These are phyloP conservation scores for Diorhabda elongata DNA, from an alignment of 1,140 invertebrate species.

Conservation along the genomic window DNA sequence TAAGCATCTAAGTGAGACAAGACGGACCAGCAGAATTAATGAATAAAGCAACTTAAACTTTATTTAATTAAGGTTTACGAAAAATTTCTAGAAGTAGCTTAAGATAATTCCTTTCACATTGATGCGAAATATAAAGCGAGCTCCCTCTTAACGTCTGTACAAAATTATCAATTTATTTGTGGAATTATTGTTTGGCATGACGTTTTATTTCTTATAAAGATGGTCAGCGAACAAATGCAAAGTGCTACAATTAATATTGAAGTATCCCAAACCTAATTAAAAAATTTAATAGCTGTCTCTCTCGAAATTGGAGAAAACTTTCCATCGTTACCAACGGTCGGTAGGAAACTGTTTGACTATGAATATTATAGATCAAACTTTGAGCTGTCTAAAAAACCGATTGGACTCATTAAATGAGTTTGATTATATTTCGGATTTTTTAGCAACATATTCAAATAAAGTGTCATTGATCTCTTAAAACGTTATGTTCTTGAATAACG, in stretches of 20 bases:
- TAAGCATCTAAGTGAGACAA: conserved; percentile 26
- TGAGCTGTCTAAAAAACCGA: conserved; percentile 13
- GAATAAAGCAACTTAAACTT: conserved; percentile 18
- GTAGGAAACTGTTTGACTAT: conserved; percentile 17
- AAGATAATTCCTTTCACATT: conserved; percentile 21
- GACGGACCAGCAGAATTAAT: conserved; percentile 30
- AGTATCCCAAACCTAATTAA: conserved; percentile 14
- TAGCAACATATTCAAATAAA: conserved; percentile 9
- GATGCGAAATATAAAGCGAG: conserved; percentile 29
- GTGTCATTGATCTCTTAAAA: conserved; percentile 14
- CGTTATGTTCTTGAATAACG: conserved; percentile 9
- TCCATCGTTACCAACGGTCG: conserved; percentile 2
- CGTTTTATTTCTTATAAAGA: conserved; percentile 30
- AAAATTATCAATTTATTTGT: conserved; percentile 33
- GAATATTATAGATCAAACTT: conserved; percentile 15
- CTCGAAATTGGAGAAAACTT: conserved; percentile 14
- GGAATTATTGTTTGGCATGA: background rate
- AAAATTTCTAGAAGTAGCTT: conserved; percentile 15
- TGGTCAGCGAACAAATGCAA: conserved; percentile 22
- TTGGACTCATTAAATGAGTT: conserved; percentile 12
- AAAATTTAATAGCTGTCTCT: conserved; percentile 14
- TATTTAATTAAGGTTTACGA: conserved; percentile 20
- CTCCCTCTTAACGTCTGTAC: conserved; percentile 18
- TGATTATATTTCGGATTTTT: conserved; percentile 15
- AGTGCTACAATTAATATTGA: conserved; percentile 13